Conservation (phyloP, 2,113 vertebrate genomes). For the Bambusicola thoracicus region DNA sequence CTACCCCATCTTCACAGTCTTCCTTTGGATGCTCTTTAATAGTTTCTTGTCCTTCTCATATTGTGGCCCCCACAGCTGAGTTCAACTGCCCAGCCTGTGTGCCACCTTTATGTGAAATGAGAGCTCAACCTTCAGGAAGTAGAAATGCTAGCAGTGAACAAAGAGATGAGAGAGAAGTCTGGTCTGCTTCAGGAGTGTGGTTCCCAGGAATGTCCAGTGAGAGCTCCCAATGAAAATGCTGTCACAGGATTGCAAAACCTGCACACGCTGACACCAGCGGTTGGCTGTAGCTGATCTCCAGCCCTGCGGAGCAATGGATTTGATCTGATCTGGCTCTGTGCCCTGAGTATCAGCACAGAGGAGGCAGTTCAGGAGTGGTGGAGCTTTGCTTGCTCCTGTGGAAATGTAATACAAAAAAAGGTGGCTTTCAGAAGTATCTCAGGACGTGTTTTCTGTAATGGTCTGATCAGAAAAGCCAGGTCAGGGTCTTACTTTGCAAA, state of each 20-base stretch:
- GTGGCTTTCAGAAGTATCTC: not conserved
- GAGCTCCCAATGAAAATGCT: not conserved
- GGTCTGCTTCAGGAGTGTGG: not conserved
- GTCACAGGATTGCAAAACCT: not conserved
- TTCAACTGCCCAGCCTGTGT: not conserved
- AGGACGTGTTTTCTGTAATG: not conserved
- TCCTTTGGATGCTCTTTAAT: not conserved
- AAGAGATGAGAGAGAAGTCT: not conserved
- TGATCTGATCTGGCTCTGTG: not conserved
- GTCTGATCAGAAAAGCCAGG: not conserved
- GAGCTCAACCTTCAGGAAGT: not conserved
- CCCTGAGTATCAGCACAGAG: not conserved
- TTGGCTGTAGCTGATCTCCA: accelerated
- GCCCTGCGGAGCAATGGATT: not conserved
- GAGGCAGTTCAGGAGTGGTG: not conserved
- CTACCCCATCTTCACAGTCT: not conserved
- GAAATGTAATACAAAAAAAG: not conserved
- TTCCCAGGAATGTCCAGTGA: not conserved
- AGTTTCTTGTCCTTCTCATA: not conserved
- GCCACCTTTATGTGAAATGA: not conserved
- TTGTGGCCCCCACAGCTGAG: not conserved
- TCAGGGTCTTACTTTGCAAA: not conserved
- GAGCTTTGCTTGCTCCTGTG: not conserved
- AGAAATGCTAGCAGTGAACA: not conserved
- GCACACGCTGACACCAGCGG: not conserved